Evolutionary conservation across 2,797 vertebrate genomes (phyloP).

Genomic region (Manis pentadactyla): DNA sequence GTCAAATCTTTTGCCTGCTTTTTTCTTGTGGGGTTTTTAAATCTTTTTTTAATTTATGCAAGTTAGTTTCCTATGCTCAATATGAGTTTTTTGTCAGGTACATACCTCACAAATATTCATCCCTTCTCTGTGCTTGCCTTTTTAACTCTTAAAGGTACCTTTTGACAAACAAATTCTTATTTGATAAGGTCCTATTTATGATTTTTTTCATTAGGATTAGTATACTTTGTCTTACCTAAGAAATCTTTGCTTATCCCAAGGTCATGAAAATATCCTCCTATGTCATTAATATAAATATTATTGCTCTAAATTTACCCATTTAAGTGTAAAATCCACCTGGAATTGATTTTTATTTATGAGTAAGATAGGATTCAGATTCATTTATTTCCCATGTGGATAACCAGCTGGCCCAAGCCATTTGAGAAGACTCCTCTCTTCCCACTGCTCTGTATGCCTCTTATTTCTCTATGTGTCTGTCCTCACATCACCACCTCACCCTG

Average conservation of each 20-base stretch:
- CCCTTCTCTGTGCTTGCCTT: background rate
- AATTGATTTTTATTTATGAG: background rate
- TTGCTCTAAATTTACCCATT: slow-evolving; percentile 13
- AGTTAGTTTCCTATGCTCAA: background rate
- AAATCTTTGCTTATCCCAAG: background rate
- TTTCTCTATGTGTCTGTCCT: background rate
- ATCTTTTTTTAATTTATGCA: background rate
- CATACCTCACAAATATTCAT: background rate
- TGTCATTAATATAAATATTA: background rate
- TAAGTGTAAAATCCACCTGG: background rate
- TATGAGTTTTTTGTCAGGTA: background rate
- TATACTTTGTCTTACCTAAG: background rate
- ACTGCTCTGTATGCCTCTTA: background rate
- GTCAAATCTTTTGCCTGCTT: background rate
- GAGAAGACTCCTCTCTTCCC: background rate
- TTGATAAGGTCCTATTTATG: background rate
- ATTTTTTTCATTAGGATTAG: background rate
- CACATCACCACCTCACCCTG: background rate
- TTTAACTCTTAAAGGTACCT: background rate
- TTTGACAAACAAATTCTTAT: background rate
- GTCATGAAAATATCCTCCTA: background rate
- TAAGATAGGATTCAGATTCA: background rate
- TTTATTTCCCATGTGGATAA: background rate
- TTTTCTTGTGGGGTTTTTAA: background rate
- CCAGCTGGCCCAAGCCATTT: background rate